Conservation (phyloP, 2,888 invertebrate genomes). For the Mesorhabditis spiculigera region DNA sequence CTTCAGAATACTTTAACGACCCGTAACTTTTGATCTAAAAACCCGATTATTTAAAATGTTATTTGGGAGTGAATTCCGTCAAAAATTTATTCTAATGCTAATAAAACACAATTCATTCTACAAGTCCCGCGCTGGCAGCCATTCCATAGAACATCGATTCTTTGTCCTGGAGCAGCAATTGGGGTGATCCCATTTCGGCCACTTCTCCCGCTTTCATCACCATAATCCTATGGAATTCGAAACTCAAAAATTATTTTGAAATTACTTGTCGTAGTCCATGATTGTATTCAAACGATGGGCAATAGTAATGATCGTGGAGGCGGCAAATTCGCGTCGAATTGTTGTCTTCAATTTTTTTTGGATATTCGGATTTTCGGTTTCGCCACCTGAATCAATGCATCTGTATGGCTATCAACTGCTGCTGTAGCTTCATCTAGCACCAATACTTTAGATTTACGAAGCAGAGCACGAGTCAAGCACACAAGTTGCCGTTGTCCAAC, state of each 20-base stretch:
- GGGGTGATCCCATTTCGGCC: constrained; percentile 40
- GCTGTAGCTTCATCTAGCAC: constrained; percentile 68
- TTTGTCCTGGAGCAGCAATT: constrained; percentile 31
- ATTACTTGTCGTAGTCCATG: constrained; percentile 39
- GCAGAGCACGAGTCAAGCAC: constrained; percentile 62
- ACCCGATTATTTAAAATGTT: too few species aligned
- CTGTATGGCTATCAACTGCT: constrained; percentile 64
- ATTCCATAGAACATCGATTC: constrained; percentile 37
- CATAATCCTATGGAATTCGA: constrained; percentile 28
- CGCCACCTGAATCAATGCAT: constrained; percentile 64
- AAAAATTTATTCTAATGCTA: too few species aligned
- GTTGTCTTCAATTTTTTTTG: constrained; percentile 20
- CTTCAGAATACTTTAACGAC: too few species aligned
- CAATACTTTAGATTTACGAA: constrained; percentile 59
- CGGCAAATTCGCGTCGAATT: constrained; percentile 34
- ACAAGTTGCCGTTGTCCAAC: constrained; percentile 64
- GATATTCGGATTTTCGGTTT: not conserved
- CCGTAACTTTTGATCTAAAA: too few species aligned
- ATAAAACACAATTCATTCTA: constrained; percentile 12
- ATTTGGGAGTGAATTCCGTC: too few species aligned
- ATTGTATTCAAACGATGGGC: constrained; percentile 43
- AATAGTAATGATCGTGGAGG: constrained; percentile 40
- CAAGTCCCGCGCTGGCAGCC: constrained; percentile 40
- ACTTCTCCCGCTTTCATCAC: constrained; percentile 40
- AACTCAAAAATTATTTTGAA: not conserved